phyloP scores from a whole-genome alignment of 2,888 invertebrate genomes.

The Notocelia uddmanniana region DNA sequence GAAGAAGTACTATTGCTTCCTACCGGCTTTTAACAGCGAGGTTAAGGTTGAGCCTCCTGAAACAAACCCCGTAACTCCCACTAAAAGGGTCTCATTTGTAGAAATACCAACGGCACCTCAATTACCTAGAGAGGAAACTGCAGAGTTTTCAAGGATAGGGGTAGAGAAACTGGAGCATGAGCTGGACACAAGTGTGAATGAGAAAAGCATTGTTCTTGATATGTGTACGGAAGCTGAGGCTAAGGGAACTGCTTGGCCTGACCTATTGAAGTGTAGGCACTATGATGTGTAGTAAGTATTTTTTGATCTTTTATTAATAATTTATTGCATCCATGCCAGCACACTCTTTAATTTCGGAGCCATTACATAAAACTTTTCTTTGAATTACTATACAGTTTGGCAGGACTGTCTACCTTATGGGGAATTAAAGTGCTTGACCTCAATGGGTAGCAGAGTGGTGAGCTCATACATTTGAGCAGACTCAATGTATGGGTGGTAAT shows the following conservation, averaged over 20 bases:
- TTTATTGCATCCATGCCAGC: too few species aligned
- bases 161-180: slow-evolving; percentile 55
- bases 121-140: slow-evolving; percentile 50
- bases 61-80: slow-evolving; percentile 70
- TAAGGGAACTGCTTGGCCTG: slow-evolving; percentile 84
- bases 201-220: slow-evolving; percentile 69
- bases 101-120: slow-evolving; percentile 65
- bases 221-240: slow-evolving; percentile 72
- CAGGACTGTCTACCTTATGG: too few species aligned
- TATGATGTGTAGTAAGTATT: slow-evolving; percentile 90
- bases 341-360: too few species aligned
- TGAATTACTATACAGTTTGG: too few species aligned
- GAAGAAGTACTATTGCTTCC: slow-evolving; percentile 83
- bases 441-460: too few species aligned
- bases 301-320: background rate
- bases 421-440: too few species aligned
- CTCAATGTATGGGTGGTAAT: too few species aligned
- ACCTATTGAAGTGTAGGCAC: slow-evolving; percentile 86
- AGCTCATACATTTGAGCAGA: too few species aligned
- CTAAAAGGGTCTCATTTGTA: slow-evolving; percentile 74
- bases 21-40: slow-evolving; percentile 79
- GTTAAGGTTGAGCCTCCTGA: slow-evolving; percentile 62
- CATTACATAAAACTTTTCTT: too few species aligned
- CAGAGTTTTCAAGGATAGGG: slow-evolving; percentile 14
- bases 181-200: slow-evolving; percentile 64